phyloP scores from a whole-genome alignment of 2,113 vertebrate genomes.

The Cichladusa arquata region DNA sequence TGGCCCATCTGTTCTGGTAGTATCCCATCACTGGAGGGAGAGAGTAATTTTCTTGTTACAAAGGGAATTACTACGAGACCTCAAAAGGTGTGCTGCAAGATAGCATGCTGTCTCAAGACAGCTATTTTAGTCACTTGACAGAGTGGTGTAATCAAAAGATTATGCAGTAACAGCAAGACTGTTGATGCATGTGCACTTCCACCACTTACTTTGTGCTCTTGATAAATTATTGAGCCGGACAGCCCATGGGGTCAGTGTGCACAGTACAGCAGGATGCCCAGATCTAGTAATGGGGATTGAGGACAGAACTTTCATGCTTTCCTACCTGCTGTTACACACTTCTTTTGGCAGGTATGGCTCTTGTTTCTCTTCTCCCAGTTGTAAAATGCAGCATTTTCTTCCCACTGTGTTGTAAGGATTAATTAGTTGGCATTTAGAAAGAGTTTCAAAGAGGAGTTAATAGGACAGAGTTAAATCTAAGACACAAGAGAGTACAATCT shows the following conservation, averaged over 20 bases:
- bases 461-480: not conserved
- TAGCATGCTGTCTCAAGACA: constrained; percentile 39
- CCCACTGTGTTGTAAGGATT: not conserved
- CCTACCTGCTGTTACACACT: not conserved
- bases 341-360: not conserved
- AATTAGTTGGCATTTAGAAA: not conserved
- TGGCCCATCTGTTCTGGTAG: not conserved
- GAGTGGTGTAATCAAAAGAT: constrained; percentile 43
- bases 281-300: not conserved
- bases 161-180: constrained; percentile 30
- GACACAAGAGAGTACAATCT: not conserved
- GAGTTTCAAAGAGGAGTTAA: not conserved
- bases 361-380: not conserved
- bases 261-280: not conserved
- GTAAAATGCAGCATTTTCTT: not conserved
- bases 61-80: not conserved
- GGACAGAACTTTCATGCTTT: not conserved
- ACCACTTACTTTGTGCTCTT: not conserved
- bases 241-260: not conserved
- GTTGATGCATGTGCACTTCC: constrained; percentile 3
- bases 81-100: constrained; percentile 2
- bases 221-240: not conserved
- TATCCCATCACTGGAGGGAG: not conserved
- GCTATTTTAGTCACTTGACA: constrained; percentile 29
- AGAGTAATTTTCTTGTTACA: constrained; percentile 1